Conservation (phyloP, 2,113 vertebrate species). For the Ochotona curzoniae region DNA sequence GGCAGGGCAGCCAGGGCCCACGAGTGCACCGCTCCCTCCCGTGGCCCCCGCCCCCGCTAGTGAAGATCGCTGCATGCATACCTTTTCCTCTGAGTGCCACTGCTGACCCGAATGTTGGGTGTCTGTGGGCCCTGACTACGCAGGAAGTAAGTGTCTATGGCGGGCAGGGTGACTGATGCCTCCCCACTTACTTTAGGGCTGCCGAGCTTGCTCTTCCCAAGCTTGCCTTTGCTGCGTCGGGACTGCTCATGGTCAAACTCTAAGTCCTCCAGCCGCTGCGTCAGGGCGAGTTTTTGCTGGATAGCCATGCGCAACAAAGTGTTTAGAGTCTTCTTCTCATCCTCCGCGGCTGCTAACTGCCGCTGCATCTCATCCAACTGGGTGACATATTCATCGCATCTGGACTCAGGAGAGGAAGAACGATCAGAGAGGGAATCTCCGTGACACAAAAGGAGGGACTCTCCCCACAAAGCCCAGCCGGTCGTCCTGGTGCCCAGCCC, state of each 20-base stretch:
- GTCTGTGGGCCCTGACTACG: slow-evolving; percentile 88
- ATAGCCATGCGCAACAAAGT: slow-evolving; percentile 98
- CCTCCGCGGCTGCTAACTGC: slow-evolving; percentile 97
- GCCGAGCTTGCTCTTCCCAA: slow-evolving; percentile 95
- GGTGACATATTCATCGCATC: slow-evolving; percentile 97
- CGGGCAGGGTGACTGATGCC: slow-evolving; percentile 87
- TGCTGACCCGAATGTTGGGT: slow-evolving; percentile 87
- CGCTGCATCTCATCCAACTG: slow-evolving; percentile 99
- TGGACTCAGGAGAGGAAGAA: slow-evolving; percentile 78
- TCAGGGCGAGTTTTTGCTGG: slow-evolving; percentile 98
- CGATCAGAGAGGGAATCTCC: slow-evolving; percentile 41
- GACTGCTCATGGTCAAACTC: slow-evolving; percentile 99
- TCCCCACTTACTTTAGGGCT: slow-evolving; percentile 98
- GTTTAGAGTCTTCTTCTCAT: slow-evolving; percentile 99
- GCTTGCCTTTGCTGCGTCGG: slow-evolving; percentile 93
- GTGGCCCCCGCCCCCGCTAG: slow-evolving; percentile 82
- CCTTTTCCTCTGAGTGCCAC: slow-evolving; percentile 90
- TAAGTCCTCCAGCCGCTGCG: slow-evolving; percentile 98
- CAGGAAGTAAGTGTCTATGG: slow-evolving; percentile 90
- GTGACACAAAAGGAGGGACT: background rate
- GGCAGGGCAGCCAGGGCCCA: too few relatives aligned
- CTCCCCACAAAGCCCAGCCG: background rate
- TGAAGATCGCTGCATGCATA: slow-evolving; percentile 88
- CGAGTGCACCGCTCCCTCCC: too few relatives aligned
- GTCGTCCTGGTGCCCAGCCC: too few relatives aligned